Evolutionary conservation across 2,888 invertebrate species (phyloP).

Genomic region (Hypolimnas misippus): DNA sequence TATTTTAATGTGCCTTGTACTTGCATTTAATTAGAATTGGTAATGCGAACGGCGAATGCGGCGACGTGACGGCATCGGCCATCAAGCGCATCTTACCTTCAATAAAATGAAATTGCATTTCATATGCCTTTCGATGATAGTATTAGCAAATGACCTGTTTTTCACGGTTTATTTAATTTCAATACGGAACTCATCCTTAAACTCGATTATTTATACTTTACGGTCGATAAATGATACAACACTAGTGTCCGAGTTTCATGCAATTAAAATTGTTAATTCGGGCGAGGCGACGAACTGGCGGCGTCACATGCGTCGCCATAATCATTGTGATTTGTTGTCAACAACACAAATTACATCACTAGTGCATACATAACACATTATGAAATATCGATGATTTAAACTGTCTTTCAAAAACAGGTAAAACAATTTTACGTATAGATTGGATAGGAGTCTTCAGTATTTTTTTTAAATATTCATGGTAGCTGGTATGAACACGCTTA

Average conservation of each 20-base stretch:
- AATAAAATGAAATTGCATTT: constrained; percentile 6
- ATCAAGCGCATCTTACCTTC: background rate
- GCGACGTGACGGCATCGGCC: background rate
- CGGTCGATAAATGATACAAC: constrained; percentile 11
- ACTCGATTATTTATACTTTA: background rate
- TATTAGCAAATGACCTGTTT: constrained; percentile 6
- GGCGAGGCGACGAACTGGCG: constrained; percentile 31
- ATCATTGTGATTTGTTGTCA: constrained; percentile 14
- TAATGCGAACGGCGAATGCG: constrained; percentile 5
- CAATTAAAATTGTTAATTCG: constrained; percentile 43
- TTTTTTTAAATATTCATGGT: no score
- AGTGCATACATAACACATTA: background rate
- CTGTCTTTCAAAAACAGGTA: no score
- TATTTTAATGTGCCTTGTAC: background rate
- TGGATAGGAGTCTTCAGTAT: no score
- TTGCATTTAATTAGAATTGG: constrained; percentile 5
- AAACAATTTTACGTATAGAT: no score
- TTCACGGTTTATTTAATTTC: constrained; percentile 23
- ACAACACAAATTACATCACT: constrained; percentile 7
- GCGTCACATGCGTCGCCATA: constrained; percentile 22
- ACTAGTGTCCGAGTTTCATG: constrained; percentile 31
- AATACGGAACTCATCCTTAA: background rate
- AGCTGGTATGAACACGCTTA: no score
- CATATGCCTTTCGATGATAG: background rate
- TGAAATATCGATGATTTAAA: background rate